Conservation (phyloP, 2,888 invertebrate genomes). For the Piscicola geometra region DNA sequence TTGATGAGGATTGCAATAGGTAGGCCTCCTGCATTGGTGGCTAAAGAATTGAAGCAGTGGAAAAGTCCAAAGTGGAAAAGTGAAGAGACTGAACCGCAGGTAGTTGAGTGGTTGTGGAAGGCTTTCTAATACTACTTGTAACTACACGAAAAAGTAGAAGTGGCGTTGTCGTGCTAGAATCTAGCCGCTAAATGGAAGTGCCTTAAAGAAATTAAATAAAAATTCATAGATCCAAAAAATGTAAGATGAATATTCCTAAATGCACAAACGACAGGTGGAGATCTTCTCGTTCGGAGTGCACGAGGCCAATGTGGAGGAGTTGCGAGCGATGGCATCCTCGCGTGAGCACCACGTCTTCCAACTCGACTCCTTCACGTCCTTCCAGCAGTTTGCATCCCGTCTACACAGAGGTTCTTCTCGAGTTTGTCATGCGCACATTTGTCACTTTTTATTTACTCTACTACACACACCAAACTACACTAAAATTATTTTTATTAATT, state of each 20-base stretch:
- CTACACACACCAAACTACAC: no score
- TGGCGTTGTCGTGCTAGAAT: no score
- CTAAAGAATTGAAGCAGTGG: background rate
- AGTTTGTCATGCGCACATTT: no score
- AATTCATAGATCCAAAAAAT: no score
- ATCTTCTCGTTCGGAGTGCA: constrained; percentile 46
- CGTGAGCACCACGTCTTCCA: constrained; percentile 45
- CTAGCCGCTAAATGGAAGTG: no score
- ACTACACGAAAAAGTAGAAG: no score
- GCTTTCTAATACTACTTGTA: no score
- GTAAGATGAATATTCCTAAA: no score
- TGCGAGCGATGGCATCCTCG: constrained; percentile 44
- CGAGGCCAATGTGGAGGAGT: constrained; percentile 44
- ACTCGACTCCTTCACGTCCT: constrained; percentile 44
- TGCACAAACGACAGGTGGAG: constrained; percentile 42
- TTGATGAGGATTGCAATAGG: background rate
- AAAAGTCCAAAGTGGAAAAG: background rate
- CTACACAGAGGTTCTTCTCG: constrained; percentile 46
- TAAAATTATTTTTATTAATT: no score
- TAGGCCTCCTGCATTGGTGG: background rate
- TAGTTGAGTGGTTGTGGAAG: background rate
- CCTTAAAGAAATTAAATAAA: no score
- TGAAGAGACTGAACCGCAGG: background rate
- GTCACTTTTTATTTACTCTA: no score
- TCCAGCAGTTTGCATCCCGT: constrained; percentile 43